These are phyloP conservation scores for Pyrgus malvae DNA, from an alignment of 2,888 invertebrate genomes.

Conservation along the genomic window DNA sequence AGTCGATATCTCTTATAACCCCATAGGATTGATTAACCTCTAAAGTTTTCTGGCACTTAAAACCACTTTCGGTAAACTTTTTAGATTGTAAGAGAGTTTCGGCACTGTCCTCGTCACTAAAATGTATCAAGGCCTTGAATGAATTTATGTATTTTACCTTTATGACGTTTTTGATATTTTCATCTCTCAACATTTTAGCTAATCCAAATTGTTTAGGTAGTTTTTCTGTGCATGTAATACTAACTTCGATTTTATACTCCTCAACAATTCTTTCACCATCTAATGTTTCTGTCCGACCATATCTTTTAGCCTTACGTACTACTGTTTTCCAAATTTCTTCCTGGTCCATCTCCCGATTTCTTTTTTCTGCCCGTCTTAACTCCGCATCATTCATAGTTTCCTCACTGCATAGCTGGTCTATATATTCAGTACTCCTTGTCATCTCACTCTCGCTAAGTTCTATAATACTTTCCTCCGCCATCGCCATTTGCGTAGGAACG, in stretches of 20 bases:
- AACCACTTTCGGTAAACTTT: too few relatives aligned
- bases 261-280: neutral
- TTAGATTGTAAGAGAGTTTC: too few relatives aligned
- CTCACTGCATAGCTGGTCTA: neutral
- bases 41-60: too few relatives aligned
- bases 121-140: constrained; percentile 11
- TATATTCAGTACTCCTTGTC: neutral
- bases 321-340: constrained; percentile 11
- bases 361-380: constrained; percentile 3
- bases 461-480: too few relatives aligned
- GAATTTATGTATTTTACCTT: constrained; percentile 21
- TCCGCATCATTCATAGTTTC: neutral
- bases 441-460: neutral
- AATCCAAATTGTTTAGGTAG: constrained; percentile 22
- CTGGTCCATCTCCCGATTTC: neutral
- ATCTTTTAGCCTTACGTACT: neutral
- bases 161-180: constrained; percentile 6
- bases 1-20: too few relatives aligned
- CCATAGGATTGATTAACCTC: too few relatives aligned
- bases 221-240: constrained; percentile 6
- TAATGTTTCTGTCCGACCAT: neutral
- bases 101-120: too few relatives aligned
- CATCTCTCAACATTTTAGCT: constrained; percentile 19
- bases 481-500: too few relatives aligned
- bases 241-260: constrained; percentile 5